Conservation (phyloP, 2,888 invertebrate species). For the Tenthredo notha region DNA sequence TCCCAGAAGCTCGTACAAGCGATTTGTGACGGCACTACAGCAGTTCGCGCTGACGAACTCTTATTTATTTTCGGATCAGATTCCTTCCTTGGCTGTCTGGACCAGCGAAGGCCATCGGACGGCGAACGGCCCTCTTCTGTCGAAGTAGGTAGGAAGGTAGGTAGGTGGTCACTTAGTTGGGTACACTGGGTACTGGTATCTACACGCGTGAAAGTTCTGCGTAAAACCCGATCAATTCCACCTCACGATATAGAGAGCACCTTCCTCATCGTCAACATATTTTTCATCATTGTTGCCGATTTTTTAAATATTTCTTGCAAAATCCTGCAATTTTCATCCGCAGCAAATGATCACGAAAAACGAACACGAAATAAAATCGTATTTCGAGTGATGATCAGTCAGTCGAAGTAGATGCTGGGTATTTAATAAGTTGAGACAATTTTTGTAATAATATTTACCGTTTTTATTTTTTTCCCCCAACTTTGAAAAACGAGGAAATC, state of each 20-base stretch:
- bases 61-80: slow-evolving; percentile 63
- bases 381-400: neutral
- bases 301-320: neutral
- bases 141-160: neutral
- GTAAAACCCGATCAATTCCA: neutral
- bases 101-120: slow-evolving; percentile 42
- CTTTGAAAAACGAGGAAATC: neutral
- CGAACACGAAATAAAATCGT: neutral
- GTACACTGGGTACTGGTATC: neutral
- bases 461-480: neutral
- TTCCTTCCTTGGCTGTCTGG: slow-evolving; percentile 55
- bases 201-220: slow-evolving; percentile 20
- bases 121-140: slow-evolving; percentile 4
- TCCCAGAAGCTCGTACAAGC: slow-evolving; percentile 60
- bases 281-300: too few species aligned
- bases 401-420: neutral
- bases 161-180: neutral
- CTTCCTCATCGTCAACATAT: neutral
- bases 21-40: slow-evolving; percentile 53
- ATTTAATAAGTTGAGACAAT: neutral
- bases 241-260: neutral
- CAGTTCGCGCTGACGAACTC: slow-evolving; percentile 59
- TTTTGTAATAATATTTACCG: slow-evolving; percentile 17
- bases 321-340: neutral
- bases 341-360: neutral